Evolutionary conservation across 2,888 invertebrate species (phyloP), one percentile per base, ranked within the genome.

Genomic region (Cepaea hortensis): DNA sequence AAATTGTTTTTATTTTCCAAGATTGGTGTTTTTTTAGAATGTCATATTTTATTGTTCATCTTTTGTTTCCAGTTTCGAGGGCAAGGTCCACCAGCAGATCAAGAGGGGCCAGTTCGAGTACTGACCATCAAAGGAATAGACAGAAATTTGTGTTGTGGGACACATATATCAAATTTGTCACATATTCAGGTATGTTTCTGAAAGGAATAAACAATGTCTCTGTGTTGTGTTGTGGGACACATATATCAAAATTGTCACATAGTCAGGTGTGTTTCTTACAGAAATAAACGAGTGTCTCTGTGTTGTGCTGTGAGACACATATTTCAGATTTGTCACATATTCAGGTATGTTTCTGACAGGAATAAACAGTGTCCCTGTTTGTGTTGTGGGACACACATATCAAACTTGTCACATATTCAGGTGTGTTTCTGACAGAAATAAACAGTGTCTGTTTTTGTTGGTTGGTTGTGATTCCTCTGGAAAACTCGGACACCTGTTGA

Each of bases 311-410:
- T 94, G 98, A 98, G 1, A 98, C 98, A 0, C 98, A 98, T 93
- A 97, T 98, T 0, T 95, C 96, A 6, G 97, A 96, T 94, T 95
- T 97, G 62, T 96, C 96, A 65, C 95, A 96, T 89, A 91, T 95
- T 72, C 95, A 95, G 94, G 95, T 95, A 90, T 85, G 81, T 46
- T 55, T 1, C n/a, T n/a, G n/a, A n/a, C n/a, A 68, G 96, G 96
- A 46, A 94, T 97, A 79, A 97, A 98, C 90, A 96, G 96, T 88
- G 97, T n/a, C n/a, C n/a, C n/a, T n/a, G 97, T 92, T 96, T 97
- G 96, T 98, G 98, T 93, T 98, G 98, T 94, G 98, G 98, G 1
- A 98, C 98, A 0, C 98, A 98, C 93, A 97, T 98, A 0, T 95
- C 96, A 6, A 97, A 96, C 94, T 95, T 97, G 62, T 96, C 96